A percentile compares a stretch with the other conserved stretches of the same genome.
Evolutionary conservation across 1,140 invertebrate species (phyloP).

Genomic region (Aphis craccivora): DNA sequence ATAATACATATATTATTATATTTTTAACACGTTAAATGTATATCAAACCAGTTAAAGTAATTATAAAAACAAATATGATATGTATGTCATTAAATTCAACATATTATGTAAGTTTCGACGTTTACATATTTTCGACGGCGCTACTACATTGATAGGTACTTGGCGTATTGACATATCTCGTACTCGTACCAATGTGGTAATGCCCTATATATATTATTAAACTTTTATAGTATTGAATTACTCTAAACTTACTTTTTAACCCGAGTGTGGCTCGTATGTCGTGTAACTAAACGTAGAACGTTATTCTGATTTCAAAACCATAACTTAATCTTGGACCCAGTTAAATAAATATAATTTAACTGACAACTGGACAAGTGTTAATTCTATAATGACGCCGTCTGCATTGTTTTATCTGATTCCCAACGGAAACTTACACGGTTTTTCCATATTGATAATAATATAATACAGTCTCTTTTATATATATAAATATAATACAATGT

Average conservation of each 20-base stretch:
- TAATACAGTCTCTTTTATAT: neutral
- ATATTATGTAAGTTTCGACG: conserved; percentile 4
- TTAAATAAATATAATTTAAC: neutral
- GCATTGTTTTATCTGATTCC: neutral
- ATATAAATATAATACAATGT: neutral
- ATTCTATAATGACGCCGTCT: neutral
- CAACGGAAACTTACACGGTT: neutral
- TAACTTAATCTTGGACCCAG: neutral
- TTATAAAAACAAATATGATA: conserved; percentile 9
- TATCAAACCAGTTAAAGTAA: neutral
- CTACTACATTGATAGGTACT: neutral
- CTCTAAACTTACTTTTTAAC: too few relatives aligned
- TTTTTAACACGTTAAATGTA: too few relatives aligned
- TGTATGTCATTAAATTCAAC: neutral
- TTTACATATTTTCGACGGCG: too few relatives aligned
- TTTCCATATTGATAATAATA: neutral
- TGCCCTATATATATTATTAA: too few relatives aligned
- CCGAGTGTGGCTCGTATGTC: too few relatives aligned
- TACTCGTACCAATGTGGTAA: too few relatives aligned
- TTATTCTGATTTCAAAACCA: neutral
- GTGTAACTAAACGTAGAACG: neutral
- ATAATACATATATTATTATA: too few relatives aligned
- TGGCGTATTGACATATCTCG: neutral
- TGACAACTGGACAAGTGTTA: neutral
- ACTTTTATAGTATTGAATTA: too few relatives aligned